Evolutionary conservation across 1,140 invertebrate genomes (phyloP), one percentile per base, ranked within the genome.

Genomic region (Physella acuta): DNA sequence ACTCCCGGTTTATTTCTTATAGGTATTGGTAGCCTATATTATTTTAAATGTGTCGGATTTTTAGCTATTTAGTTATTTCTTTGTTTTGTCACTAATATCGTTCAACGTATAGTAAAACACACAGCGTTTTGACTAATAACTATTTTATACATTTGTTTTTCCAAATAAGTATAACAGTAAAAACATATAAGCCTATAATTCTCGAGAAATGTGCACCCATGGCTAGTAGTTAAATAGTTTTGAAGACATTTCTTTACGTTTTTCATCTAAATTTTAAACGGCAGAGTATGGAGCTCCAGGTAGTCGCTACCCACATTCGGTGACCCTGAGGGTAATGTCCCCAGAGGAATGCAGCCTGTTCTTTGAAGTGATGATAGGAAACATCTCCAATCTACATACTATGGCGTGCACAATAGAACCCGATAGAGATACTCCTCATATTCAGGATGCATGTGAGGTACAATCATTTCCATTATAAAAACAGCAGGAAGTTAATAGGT

Each of bases 381-480:
- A 28, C 17, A 26, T 61, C 4, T 24, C 14, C 24, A 39, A 37
- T 20, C 24, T 24, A 34, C 16, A 31, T 36, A 33, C 59, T 24
- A 26, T 61, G 26, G 5, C 39, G n/a, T 61, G 59, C 39, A 26
- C 59, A 8, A 33, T 34, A n/a, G 31, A 34, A 3, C 30, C 30
- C 4, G 26, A 34, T n/a, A n/a, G n/a, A n/a, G 28, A 31, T n/a
- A 36, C 24, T 3, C 34, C 34, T 8, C 33, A 20, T 11, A 36
- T 33, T 4, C 31, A 61, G 26, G 59, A 61, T 44, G 33, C 59
- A 37, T 61, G 59, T 24, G 34, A 61, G 36, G 59, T 61, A 44
- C 4, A 34, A 34, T 26, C 28, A 3, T 26, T 8, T 26, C n/a
- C 5, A 53, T 53, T 20, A n/a, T 5, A 53, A 53, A 4, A 24